Evolutionary conservation across 2,888 invertebrate species (phyloP), one percentile per base, ranked within the genome.

Genomic region (Spilarctia lutea): DNA sequence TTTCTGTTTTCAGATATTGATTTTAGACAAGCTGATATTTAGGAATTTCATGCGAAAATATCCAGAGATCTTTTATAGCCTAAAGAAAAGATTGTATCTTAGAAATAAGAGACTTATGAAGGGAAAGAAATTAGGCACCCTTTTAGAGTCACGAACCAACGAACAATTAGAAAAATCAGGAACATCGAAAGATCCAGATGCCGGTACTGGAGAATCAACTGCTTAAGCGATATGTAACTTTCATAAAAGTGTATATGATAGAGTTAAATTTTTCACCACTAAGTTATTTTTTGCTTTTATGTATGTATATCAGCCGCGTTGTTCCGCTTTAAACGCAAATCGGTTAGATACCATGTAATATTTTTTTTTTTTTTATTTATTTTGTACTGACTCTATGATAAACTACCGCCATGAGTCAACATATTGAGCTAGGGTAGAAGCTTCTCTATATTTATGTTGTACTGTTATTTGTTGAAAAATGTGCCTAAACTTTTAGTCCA

Each of bases 1-100:
- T 33, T 60, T 48, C 6, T 45, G 27, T 71, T 79, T 79, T 48
- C 80, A 89, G 89, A 74, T 88, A 1, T 74, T 90, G 27, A 73
- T 87, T 3, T 73, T 90, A 11, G 78, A 83, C 2, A 90, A 89
- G 74, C 65, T 65, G 0, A 56, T 45, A 8, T 90, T 90, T 60
- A 78, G 90, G 8, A 78, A 78, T 20, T 79, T 73, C 20, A 88
- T 89, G 89, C 78, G 87, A 3, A n/a, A 77, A 0, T 69, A 86
- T 65, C 76, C 85, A 10, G 56, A 81, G 1, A 65, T 83, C 6
- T 88, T 87, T 39, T 83, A 81, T 42, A 75, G 74, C 1, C 65
- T 88, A 72, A 83, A 85, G 27, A 42, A 16, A 20, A 42, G 18
- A 30, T 27, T 71, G 24, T 20, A 20, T 30, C 30, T 30, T 3